phyloP scores from a whole-genome alignment of 23 tunicate genomes.

The Corella eumyota region DNA sequence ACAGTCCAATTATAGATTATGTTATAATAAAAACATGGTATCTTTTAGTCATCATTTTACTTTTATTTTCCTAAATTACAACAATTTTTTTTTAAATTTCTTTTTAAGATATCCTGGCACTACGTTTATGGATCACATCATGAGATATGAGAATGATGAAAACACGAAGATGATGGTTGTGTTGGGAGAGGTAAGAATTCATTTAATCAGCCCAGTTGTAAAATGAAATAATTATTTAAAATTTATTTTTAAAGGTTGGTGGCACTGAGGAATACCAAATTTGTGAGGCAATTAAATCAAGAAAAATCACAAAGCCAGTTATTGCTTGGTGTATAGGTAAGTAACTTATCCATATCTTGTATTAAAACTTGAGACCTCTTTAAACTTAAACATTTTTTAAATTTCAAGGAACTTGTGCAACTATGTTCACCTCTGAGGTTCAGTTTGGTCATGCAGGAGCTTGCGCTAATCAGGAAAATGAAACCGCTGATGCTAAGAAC shows the following conservation, averaged over 20 bases:
- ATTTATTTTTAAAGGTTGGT: constrained; percentile 43
- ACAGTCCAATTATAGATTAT: too few relatives aligned
- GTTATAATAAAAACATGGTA: too few relatives aligned
- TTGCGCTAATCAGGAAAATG: constrained; percentile 71
- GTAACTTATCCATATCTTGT: constrained; percentile 2
- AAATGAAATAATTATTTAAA: too few relatives aligned
- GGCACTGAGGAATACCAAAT: constrained; percentile 93
- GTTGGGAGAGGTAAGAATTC: constrained; percentile 70
- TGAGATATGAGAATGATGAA: constrained; percentile 68
- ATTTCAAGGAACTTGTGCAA: constrained; percentile 99
- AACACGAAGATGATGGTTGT: constrained; percentile 86
- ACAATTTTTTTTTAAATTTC: neutral
- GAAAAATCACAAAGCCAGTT: constrained; percentile 71
- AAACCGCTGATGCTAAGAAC: constrained; percentile 94
- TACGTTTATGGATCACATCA: constrained; percentile 80
- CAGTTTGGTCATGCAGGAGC: constrained; percentile 99
- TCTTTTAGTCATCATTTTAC: too few relatives aligned
- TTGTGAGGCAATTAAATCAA: constrained; percentile 68
- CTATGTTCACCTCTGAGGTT: constrained; percentile 93
- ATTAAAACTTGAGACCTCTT: neutral
- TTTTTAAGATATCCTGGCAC: constrained; percentile 83
- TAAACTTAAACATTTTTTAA: neutral
- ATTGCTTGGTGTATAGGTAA: constrained; percentile 99
- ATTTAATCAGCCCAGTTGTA: neutral
- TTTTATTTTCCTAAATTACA: too few relatives aligned